These are phyloP conservation scores for Epizoanthus stellaris DNA, from an alignment of 92 coral and sea anemone species.

Conservation along the genomic window DNA sequence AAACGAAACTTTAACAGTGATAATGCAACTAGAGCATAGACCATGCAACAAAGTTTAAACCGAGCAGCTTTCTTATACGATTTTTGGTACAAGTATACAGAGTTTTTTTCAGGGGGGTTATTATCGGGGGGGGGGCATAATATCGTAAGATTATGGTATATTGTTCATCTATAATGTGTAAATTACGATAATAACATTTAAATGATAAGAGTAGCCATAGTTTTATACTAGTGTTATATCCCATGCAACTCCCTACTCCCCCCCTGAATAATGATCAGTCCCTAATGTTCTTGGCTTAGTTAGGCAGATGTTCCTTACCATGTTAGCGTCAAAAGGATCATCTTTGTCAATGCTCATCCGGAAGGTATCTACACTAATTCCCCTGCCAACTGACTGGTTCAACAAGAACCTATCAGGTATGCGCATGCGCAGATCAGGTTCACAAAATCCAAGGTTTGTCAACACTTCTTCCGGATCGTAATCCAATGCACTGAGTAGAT, in stretches of 20 bases:
- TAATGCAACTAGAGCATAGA: too few relatives aligned
- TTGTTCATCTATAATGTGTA: too few relatives aligned
- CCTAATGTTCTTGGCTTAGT: too few relatives aligned
- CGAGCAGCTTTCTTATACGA: too few relatives aligned
- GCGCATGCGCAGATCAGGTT: constrained; percentile 57
- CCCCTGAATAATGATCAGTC: neutral
- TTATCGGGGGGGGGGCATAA: too few relatives aligned
- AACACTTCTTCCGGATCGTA: constrained; percentile 79
- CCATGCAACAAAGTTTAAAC: too few relatives aligned
- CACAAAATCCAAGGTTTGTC: constrained; percentile 75
- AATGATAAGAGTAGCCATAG: too few relatives aligned
- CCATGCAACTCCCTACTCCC: neutral
- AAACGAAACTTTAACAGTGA: neutral
- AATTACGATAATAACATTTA: too few relatives aligned
- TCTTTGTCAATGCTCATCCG: constrained; percentile 63
- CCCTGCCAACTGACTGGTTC: constrained; percentile 54
- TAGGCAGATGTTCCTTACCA: constrained; percentile 33
- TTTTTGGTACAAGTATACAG: too few relatives aligned
- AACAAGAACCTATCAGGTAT: constrained; percentile 77
- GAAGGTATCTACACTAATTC: constrained; percentile 59
- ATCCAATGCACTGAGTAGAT: constrained; percentile 69
- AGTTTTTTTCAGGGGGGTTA: too few relatives aligned
- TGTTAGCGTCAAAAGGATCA: constrained; percentile 45
- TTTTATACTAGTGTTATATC: too few relatives aligned
- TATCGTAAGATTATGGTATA: too few relatives aligned